Evolutionary conservation across 2,888 invertebrate species (phyloP).

Genomic region (Heteromurus nitidus): DNA sequence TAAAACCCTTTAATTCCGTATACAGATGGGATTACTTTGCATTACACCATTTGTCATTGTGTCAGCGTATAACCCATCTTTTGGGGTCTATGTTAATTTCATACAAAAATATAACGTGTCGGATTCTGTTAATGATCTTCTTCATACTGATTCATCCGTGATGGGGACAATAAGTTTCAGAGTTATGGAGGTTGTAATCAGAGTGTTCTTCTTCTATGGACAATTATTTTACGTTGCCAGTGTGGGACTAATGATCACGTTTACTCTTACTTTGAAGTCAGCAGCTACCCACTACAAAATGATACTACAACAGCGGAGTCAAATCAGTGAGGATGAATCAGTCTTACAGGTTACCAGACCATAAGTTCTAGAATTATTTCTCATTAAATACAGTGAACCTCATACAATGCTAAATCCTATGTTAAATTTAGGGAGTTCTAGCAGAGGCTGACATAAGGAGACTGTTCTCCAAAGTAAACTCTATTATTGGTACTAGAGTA

Average conservation of each 20-base stretch:
- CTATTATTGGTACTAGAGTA: not conserved
- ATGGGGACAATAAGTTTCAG: not conserved
- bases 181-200: not conserved
- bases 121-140: too few species aligned
- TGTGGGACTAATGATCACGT: not conserved
- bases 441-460: not conserved
- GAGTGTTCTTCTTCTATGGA: not conserved
- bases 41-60: not conserved
- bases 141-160: too few species aligned
- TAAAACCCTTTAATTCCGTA: not conserved
- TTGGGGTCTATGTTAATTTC: not conserved
- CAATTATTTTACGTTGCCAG: not conserved
- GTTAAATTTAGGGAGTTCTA: not conserved
- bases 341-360: constrained; percentile 25
- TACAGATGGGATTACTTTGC: not conserved
- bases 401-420: not conserved
- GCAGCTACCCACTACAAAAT: not conserved
- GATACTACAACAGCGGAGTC: not conserved
- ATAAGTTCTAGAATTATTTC: too few species aligned
- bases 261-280: not conserved
- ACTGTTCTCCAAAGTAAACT: not conserved
- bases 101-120: too few species aligned
- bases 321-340: not conserved
- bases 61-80: not conserved
- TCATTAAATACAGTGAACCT: too few species aligned